A percentile compares a stretch with the other conserved stretches of the same genome.
phyloP scores from a whole-genome alignment of 35 echinoderm and acorn worm genomes.

The Apostichopus parvimensis region DNA sequence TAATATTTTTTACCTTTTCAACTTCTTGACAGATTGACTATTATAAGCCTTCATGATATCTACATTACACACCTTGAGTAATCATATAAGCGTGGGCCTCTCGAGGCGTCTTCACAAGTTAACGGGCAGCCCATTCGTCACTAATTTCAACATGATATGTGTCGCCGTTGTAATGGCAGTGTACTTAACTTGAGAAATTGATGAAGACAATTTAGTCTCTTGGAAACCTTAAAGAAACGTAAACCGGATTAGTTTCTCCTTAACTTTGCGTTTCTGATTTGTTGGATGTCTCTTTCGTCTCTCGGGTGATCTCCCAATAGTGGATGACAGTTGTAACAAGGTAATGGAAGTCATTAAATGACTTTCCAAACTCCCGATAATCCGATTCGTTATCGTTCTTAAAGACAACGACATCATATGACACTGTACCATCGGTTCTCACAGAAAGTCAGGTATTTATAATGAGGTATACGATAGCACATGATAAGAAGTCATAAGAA shows the following conservation, averaged over 20 bases:
- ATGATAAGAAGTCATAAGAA: too few relatives aligned
- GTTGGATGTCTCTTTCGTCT: not conserved
- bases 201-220: not conserved
- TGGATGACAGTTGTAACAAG: not conserved
- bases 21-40: too few relatives aligned
- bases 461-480: too few relatives aligned
- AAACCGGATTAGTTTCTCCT: not conserved
- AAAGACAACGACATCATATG: not conserved
- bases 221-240: not conserved
- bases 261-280: not conserved
- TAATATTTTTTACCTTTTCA: too few relatives aligned
- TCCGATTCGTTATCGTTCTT: not conserved
- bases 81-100: too few relatives aligned
- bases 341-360: not conserved
- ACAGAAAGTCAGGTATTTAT: too few relatives aligned
- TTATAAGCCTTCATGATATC: too few relatives aligned
- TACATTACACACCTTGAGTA: too few relatives aligned
- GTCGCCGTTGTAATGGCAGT: not conserved
- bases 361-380: not conserved
- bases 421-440: not conserved
- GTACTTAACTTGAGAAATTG: not conserved
- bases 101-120: not conserved
- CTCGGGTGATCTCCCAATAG: not conserved
- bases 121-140: not conserved
- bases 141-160: not conserved